Conservation (phyloP, 2,797 vertebrate species). For the Eidolon dupreanum region DNA sequence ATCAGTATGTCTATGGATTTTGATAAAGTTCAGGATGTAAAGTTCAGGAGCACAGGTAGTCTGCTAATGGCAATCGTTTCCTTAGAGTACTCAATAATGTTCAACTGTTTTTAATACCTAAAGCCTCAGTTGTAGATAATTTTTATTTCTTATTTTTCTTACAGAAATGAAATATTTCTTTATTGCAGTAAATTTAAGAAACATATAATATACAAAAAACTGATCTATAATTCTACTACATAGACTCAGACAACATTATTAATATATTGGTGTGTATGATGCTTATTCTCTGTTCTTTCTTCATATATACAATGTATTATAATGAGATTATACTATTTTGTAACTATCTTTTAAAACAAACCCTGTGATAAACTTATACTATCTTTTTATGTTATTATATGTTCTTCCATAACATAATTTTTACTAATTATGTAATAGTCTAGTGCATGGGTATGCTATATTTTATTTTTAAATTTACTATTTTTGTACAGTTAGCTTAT, state of each 20-base stretch:
- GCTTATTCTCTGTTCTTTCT: slow-evolving; percentile 9
- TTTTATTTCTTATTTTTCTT: slow-evolving; percentile 26
- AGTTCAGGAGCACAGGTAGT: not conserved
- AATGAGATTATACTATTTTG: not conserved
- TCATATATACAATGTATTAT: not conserved
- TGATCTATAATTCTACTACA: not conserved
- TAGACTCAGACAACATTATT: not conserved
- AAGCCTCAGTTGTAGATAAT: not conserved
- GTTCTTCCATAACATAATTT: slow-evolving; percentile 9
- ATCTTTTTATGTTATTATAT: not conserved
- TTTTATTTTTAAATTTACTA: slow-evolving; percentile 7
- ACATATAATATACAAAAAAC: not conserved
- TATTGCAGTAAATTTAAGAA: slow-evolving; percentile 28
- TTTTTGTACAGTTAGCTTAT: not conserved
- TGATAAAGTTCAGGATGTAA: not conserved
- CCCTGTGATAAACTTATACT: not conserved
- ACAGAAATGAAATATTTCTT: not conserved
- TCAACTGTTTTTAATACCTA: slow-evolving; percentile 19
- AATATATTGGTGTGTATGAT: not conserved
- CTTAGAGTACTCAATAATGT: not conserved
- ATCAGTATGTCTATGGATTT: not conserved
- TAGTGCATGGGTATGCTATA: not conserved
- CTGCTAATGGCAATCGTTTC: not conserved
- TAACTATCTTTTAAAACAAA: slow-evolving; percentile 35
- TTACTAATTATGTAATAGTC: not conserved